Evolutionary conservation across 1,140 invertebrate species (phyloP), one percentile per base, ranked within the genome.

Genomic region (Drosophila nannoptera): DNA sequence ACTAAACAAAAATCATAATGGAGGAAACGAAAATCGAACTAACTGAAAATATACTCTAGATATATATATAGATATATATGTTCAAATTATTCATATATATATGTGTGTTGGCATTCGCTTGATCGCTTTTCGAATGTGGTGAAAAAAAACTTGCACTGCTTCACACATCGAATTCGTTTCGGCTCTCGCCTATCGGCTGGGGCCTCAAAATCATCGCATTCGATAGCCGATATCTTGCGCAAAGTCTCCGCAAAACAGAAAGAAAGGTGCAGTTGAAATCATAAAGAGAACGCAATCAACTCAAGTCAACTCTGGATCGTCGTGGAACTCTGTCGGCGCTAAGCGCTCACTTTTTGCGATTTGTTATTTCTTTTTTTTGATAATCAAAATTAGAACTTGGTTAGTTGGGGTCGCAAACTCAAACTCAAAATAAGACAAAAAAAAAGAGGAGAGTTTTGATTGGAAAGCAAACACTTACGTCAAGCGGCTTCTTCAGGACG

Each of bases 401-500:
- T 84, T 84, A 84, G 77, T 81, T 73, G 76, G 63, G 52, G 49
- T 60, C 62, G 59, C 70, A 69, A 86, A 86, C 67, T 53, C 33
- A 84, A 64, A 22, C 22, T 22, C 22, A 65, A 31, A 11, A 22
- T 56, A 62, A 73, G 63, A 53, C 31, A 29, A 38, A 42, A 63
- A 29, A 32, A 42, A 31, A 29, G 12, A 3, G 35, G 16, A 33
- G 14, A 2, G 35, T 36, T 4, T 36, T 6, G 22, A 29, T 46
- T 2, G 36, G 40, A 67, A 88, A 88, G 59, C 75, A 80, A 89
- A 91, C 91, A 97, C 97, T 97, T 95, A 97, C 96, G 93, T 98
- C 97, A 75, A 98, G 91, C 58, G 96, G 95, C 89, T 97, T 97
- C 91, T 96, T 97, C 69, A 98, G 90, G 31, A 96, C 95, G 87